phyloP scores from a whole-genome alignment of 1,140 invertebrate species.

The Hyles euphorbiae region DNA sequence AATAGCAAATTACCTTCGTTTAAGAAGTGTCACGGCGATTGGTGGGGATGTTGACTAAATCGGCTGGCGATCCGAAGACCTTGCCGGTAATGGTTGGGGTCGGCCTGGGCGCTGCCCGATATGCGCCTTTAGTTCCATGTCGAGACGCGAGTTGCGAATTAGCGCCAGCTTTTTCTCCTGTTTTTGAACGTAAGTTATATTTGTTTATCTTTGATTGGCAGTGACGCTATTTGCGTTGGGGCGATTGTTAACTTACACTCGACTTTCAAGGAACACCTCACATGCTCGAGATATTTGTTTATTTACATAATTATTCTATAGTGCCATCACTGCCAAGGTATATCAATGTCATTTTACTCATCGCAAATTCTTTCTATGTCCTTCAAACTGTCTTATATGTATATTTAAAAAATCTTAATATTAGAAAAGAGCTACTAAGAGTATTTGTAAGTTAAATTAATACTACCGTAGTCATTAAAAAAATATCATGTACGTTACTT shows the following conservation, averaged over 20 bases:
- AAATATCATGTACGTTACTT: no score
- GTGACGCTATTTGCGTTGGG: no score
- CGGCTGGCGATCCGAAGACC: constrained; percentile 68
- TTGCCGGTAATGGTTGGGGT: constrained; percentile 64
- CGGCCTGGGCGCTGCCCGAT: constrained; percentile 45
- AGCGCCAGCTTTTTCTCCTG: constrained; percentile 27
- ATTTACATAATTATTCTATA: not conserved
- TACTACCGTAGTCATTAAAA: no score
- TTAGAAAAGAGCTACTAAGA: no score
- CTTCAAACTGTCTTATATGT: no score
- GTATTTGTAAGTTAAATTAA: no score
- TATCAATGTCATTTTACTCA: no score
- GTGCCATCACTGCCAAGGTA: not conserved
- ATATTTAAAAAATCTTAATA: no score
- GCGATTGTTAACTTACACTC: no score
- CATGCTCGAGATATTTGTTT: constrained; percentile 2
- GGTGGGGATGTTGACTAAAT: constrained; percentile 71
- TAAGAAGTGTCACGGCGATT: constrained; percentile 72
- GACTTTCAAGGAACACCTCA: no score
- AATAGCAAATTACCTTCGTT: constrained; percentile 75
- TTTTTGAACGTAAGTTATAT: constrained; percentile 32
- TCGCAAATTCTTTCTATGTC: no score
- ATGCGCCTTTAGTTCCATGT: constrained; percentile 49
- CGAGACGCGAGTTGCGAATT: constrained; percentile 45
- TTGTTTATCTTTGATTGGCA: constrained; percentile 2